Evolutionary conservation across 2,113 vertebrate species (phyloP), one percentile per base, ranked within the genome.

Genomic region (Hippocampus zosterae): DNA sequence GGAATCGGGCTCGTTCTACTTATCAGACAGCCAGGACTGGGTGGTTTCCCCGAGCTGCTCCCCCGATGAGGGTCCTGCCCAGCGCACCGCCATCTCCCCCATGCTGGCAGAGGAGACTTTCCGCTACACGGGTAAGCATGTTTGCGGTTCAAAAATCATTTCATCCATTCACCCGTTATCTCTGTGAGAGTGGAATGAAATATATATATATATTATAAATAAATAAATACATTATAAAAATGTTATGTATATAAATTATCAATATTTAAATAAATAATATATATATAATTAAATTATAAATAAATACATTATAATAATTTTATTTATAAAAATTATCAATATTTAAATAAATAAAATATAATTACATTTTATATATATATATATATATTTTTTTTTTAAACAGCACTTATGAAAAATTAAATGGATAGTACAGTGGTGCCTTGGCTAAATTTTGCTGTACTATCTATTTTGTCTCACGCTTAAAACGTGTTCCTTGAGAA

Each of bases 21-120:
- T 96, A 6, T 95, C 93, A n/a, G 95, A 97, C 84, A 94, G 94
- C 68, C 92, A 94, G 84, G 94, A 94, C 79, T 96, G 95, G 95
- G 77, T 88, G 25, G 91, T 86, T 15, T 90, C 95, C 10, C 81
- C 92, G 0, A 80, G 79, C 65, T 61, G 81, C 57, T 87, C 91
- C 1, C 92, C 74, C 1, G 92, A 91, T 3, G 92, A 84, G 68
- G 85, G 44, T 52, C 70, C 84, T 0, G 44, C 21, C 21, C 87
- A 67, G 3, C 78, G 87, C 5, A 84, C 83, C 25, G 42, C 84
- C 65, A 77, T 95, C 75, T 93, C 95, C 70, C 92, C 95, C 3
- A 70, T 93, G 80, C 88, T 81, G 79, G 92, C 93, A 0, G 93
- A 96, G 78, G 94, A 98, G 73, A 93, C 95, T 8, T 94, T 98